Conservation (phyloP, 2,888 invertebrate genomes). For the Lepidocyrtoides sp. region DNA sequence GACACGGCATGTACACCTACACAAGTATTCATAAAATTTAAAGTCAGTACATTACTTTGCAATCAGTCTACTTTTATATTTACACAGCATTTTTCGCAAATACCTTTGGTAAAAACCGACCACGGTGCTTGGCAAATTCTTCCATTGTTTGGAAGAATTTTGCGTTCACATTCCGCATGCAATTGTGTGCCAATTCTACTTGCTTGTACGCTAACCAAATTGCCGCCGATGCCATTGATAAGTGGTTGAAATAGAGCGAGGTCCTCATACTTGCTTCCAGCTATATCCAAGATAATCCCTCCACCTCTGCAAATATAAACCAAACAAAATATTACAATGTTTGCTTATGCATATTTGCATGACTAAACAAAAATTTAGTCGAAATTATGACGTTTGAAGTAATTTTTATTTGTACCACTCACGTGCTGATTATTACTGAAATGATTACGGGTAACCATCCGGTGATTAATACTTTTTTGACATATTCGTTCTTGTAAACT, state of each 20-base stretch:
- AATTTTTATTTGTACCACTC: slow-evolving; percentile 86
- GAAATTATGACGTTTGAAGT: no score
- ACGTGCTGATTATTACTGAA: slow-evolving; percentile 90
- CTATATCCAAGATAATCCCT: slow-evolving; percentile 91
- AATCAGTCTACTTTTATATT: no score
- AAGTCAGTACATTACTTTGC: no score
- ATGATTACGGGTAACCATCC: slow-evolving; percentile 93
- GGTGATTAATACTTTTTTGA: slow-evolving; percentile 90
- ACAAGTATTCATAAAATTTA: not conserved
- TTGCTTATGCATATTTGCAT: no score
- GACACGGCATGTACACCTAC: slow-evolving; percentile 86
- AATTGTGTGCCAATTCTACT: slow-evolving; percentile 92
- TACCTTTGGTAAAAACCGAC: slow-evolving; percentile 83
- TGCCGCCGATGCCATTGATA: slow-evolving; percentile 94
- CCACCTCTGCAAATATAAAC: slow-evolving; percentile 88
- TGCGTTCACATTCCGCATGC: slow-evolving; percentile 90
- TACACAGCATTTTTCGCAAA: not conserved
- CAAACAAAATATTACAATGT: not conserved
- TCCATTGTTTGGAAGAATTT: slow-evolving; percentile 88
- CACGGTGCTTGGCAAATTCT: slow-evolving; percentile 86
- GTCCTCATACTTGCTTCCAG: slow-evolving; percentile 90
- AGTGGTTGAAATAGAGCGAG: slow-evolving; percentile 94
- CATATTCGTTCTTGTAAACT: slow-evolving; percentile 91
- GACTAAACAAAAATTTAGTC: no score
- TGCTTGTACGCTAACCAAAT: slow-evolving; percentile 93